Base-by-base conservation (phyloP, 2,888 invertebrate genomes). In the Tetheella fluctuosa region DNA sequence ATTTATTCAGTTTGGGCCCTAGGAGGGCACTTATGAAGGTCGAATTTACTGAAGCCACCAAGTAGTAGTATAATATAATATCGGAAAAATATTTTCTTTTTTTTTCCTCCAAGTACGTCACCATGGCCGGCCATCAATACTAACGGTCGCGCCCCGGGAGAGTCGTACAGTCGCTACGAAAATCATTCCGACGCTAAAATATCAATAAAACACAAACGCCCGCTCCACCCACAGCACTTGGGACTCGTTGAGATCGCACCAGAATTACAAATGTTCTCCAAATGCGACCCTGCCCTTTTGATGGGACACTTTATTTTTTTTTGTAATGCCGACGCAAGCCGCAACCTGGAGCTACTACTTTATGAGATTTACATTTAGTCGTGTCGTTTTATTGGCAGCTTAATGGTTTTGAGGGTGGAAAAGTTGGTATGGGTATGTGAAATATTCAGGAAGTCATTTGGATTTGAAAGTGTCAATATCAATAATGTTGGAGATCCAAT, bases 171-270 rank as follows among this genome's bases (percentile, higher is more conserved):
- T 84, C 82, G 83, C 87, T 84, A 84, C 82, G 77, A 83, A 91
- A 91, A 92, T 91, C 91, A 92, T 93, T 91, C 91, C 87, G 68
- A 74, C 80, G 85, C 85, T 89, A 89, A 92, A 93, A 92, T 92
- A 91, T 93, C 93, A 92, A 93, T 93, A 92, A 93, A 92, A 91
- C 86, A 91, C 87, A 86, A 88, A 83, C 82, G 80, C 76, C 73
- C 64, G 70, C 64, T 72, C 65, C 71, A 65, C 63, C 62, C 58
- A 59, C 66, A 72, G 69, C 76, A 70, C 76, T 64, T 63, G 87
- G 89, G 90, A 86, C 83, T 83, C 86, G 78, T 89, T 83, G 74
- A 69, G 76, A 76, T 77, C 85, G 83, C 81, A 73, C 64, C 77
- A 65, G 87, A 85, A 85, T 87, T 88, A 86, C 88, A 86, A 90